Percentiles rank a stretch among this genome's conserved stretches.
Evolutionary conservation across 53 echinoderm and acorn worm species (phyloP).

Genomic region (Actinopyga echinites): DNA sequence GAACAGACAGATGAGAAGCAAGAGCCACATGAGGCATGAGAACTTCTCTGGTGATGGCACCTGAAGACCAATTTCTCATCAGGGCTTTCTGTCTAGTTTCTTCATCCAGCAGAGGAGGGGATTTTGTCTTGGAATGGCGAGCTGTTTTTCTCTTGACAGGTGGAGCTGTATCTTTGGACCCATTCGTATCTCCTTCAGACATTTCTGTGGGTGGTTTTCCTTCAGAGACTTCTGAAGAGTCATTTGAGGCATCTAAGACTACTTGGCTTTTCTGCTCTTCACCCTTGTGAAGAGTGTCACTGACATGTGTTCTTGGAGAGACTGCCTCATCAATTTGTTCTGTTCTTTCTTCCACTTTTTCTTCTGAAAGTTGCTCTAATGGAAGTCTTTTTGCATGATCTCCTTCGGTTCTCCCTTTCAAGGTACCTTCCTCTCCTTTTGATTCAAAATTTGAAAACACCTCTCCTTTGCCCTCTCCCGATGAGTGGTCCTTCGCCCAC

Average conservation of each 20-base stretch:
- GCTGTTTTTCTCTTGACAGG: slow-evolving; percentile 1
- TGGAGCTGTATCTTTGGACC: background rate
- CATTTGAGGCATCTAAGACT: background rate
- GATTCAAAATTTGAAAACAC: too few species aligned
- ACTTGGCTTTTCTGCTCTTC: background rate
- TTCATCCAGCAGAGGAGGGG: background rate
- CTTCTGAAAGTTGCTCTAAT: background rate
- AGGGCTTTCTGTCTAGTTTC: slow-evolving; percentile 21
- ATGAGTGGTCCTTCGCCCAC: too few species aligned
- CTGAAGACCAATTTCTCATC: slow-evolving; percentile 15
- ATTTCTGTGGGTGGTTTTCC: background rate
- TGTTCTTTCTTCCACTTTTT: background rate
- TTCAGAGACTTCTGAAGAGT: background rate
- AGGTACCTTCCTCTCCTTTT: background rate
- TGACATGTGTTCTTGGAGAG: too few species aligned
- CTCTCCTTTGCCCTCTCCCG: too few species aligned
- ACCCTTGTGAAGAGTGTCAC: background rate
- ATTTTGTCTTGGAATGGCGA: background rate
- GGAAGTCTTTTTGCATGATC: background rate
- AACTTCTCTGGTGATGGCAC: slow-evolving; percentile 20
- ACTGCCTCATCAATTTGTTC: background rate
- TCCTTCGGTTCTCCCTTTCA: background rate
- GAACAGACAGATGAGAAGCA: too few species aligned
- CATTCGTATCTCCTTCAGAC: too few species aligned
- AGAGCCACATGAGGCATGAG: background rate